Evolutionary conservation across 2,888 invertebrate species (phyloP), one percentile per base, ranked within the genome.

Genomic region (Ariolimax columbianus): DNA sequence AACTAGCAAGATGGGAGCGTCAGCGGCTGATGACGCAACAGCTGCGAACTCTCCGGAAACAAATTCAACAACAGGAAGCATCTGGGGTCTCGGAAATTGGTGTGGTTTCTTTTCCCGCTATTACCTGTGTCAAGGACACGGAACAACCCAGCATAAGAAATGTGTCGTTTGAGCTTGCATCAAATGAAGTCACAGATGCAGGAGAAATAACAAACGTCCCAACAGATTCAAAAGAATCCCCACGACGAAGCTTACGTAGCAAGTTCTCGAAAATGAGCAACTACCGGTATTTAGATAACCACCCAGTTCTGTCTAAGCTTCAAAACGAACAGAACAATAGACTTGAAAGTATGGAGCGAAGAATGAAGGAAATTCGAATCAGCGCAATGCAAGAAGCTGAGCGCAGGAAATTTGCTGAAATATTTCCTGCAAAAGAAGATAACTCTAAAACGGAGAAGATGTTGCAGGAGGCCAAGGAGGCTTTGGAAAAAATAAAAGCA

Each of bases 271-370:
- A 83, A 51, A 87, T 77, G 63, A 77, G 82, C 55, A 85, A 70
- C 78, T 86, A 78, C 73, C 75, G 77, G n/a, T 82, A 90, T 68
- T 86, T 92, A 9, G 92, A 92, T 73, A 90, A 90, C 84, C 91
- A 92, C 84, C 92, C 92, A 14, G 91, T 89, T 11, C 85, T 92
- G 77, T 90, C 91, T 14, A 91, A 90, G 79, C 88, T 92, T 47
- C 92, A 92, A 81, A 92, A 92, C 85, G 91, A 92, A 86, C 92
- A 92, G 82, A 92, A 92, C 86, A 86, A 89, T 51, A 89, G 92
- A 23, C 85, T 91, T 36, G 92, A 92, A 82, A 89, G 87, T 77
- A 91, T 92, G 91, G 92, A 92, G 81, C 88, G 90, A 59, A 84
- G 91, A 30, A 91, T 91, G 88, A 89, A 87, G 43, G 86, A 90